Evolutionary conservation across 2,888 invertebrate species (phyloP), one percentile per base, ranked within the genome.

Genomic region (Stenurella melanura): DNA sequence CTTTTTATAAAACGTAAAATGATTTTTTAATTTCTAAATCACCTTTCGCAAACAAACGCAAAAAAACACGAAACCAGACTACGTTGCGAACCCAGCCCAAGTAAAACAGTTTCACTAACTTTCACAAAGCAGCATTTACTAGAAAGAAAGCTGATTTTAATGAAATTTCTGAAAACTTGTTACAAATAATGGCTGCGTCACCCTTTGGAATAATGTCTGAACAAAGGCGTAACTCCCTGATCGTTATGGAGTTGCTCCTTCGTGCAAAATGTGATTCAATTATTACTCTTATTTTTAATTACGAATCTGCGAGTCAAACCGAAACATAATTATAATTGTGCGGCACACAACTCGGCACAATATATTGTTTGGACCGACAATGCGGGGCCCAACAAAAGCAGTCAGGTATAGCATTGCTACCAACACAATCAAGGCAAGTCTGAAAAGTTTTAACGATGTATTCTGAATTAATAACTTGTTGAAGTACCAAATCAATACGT

Each of bases 361-460:
- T 88, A 85, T 83, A 88, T 88, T 89, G 89, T 89, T 89, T 86
- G 85, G 81, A 76, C 64, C 80, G 84, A 88, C 88, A 88, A 89
- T 87, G 84, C 83, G 83, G 80, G 83, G 80, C 82, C 85, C 83
- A 85, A 88, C 88, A 88, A 89, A 86, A 84, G 87, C 88, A 87
- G 86, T 87, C 88, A 89, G 88, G 88, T 89, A 88, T 88, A 83
- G 87, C 87, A 87, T 85, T 87, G 86, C 87, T 88, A 84, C 84
- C 86, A 84, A 84, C 85, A 88, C 87, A 89, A 89, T 88, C 86
- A 85, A 86, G 86, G 87, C 88, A 87, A 89, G 89, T 89, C 88
- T 89, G 89, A 89, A 89, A 89, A 89, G 88, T 89, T 89, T 89
- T 89, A 89, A 89, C 89, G 89, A 89, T 88, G 89, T 89, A 89